Conservation (phyloP, 2,888 invertebrate species). For the Lysandra coridon region DNA sequence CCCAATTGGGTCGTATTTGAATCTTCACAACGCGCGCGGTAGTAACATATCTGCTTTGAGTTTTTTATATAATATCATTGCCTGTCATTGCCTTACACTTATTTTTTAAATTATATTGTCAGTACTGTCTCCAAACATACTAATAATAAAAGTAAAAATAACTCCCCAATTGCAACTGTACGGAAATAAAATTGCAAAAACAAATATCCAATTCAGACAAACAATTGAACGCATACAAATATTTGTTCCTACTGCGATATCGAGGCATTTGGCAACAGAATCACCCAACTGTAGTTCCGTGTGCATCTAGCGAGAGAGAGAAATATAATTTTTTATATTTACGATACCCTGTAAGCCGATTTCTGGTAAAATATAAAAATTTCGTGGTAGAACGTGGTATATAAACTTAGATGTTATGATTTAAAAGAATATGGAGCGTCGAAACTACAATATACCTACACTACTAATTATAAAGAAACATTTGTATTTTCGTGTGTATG, state of each 20-base stretch:
- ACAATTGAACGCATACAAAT: slow-evolving; percentile 29
- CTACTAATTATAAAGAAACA: too few relatives aligned
- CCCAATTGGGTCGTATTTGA: too few relatives aligned
- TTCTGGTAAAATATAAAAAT: background rate
- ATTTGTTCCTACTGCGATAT: slow-evolving; percentile 20
- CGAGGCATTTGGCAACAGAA: slow-evolving; percentile 26
- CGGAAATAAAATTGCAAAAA: slow-evolving; percentile 25
- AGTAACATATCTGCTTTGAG: too few relatives aligned
- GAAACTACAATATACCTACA: background rate
- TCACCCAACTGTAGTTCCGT: slow-evolving; percentile 28
- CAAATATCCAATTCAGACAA: slow-evolving; percentile 28
- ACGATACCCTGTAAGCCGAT: background rate
- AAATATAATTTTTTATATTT: background rate
- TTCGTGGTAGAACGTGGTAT: background rate
- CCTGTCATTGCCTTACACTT: too few relatives aligned
- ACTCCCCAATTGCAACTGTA: background rate
- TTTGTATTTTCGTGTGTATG: too few relatives aligned
- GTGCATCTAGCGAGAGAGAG: slow-evolving; percentile 12
- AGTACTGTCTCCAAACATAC: background rate
- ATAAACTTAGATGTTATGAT: background rate
- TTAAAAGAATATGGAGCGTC: background rate
- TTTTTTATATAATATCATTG: too few relatives aligned
- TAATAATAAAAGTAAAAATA: slow-evolving; percentile 1
- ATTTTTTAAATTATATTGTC: background rate
- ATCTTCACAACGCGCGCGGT: too few relatives aligned